Evolutionary conservation across 2,888 invertebrate genomes (phyloP).

Genomic region (Diaphora mendica): DNA sequence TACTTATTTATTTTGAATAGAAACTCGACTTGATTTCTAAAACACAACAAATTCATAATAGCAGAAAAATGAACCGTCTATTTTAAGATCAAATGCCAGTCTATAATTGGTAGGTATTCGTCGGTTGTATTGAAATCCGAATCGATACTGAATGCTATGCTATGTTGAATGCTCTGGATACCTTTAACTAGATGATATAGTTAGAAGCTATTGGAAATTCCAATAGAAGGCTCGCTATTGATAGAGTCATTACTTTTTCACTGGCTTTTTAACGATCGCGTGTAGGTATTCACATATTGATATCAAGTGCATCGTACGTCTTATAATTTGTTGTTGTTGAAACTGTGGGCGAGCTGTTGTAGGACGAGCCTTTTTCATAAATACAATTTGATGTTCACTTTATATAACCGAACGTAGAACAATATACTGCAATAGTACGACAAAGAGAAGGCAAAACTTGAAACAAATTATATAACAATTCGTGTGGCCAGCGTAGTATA

Average conservation of each 20-base stretch:
- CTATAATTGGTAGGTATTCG: conserved; percentile 26
- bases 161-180: conserved; percentile 27
- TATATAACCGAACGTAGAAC: background rate
- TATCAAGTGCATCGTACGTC: conserved; percentile 19
- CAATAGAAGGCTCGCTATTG: conserved; percentile 11
- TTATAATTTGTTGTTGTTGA: conserved; percentile 27
- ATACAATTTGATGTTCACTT: too few relatives aligned
- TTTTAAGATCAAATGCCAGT: conserved; percentile 19
- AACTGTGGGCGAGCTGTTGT: conserved; percentile 16
- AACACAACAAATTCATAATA: background rate
- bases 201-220: conserved; percentile 35
- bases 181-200: conserved; percentile 26
- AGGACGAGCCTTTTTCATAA: background rate
- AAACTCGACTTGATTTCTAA: background rate
- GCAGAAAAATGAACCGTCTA: background rate
- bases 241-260: conserved; percentile 27
- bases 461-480: too few relatives aligned
- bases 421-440: too few relatives aligned
- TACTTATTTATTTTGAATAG: background rate
- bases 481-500: too few relatives aligned
- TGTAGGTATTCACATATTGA: conserved; percentile 27
- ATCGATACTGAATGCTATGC: conserved; percentile 33
- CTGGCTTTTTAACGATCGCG: conserved; percentile 20
- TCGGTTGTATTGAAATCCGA: conserved; percentile 32
- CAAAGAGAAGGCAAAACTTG: too few relatives aligned